Evolutionary conservation across 2,113 vertebrate species (phyloP), one percentile per base, ranked within the genome.

Genomic region (Pollimyrus isidori): DNA sequence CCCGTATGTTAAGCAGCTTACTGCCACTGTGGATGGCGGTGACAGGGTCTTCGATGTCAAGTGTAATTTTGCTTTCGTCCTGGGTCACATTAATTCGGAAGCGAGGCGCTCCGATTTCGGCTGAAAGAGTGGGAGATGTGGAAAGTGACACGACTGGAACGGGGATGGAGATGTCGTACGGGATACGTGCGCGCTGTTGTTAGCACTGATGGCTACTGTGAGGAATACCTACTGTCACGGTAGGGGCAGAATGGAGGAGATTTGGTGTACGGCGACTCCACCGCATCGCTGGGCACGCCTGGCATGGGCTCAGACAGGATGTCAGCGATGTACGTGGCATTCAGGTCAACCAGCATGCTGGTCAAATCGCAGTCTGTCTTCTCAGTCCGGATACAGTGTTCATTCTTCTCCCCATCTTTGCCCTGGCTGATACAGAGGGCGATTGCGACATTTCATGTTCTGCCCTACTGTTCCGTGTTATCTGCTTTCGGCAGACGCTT

Each of bases 281-380:
- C 92, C 0, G 90, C 4, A 7, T 94, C 91, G 0, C 92, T 91
- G 49, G 3, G 91, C 30, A 0, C 49, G 6, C 86, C 85, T 3
- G 0, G 0, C 0, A 6, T 52, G 0, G 0, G 91, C 69, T 94
- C 90, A 11, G 97, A 97, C 11, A 96, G 46, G 73, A 99, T 90
- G 0, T 96, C 95, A 0, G 97, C 97, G 0, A 5, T 80, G 3
- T 99, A 99, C 0, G 50, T 94, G 90, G 92, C 91, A 0, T 46
- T 92, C 11, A 96, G 89, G 0, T 97, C 90, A 2, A 89, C 91
- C 46, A 97, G 46, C 0, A 42, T 91, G 0, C 89, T 91, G 0
- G 97, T 97, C 90, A 99, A 93, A 84, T 99, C 98, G 21, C 98
- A 99, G 21, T 94, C 92, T 0, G 96, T 97, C 3, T 85, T 73